phyloP scores from a whole-genome alignment of 2,797 vertebrate species.

The Cuniculus paca region DNA sequence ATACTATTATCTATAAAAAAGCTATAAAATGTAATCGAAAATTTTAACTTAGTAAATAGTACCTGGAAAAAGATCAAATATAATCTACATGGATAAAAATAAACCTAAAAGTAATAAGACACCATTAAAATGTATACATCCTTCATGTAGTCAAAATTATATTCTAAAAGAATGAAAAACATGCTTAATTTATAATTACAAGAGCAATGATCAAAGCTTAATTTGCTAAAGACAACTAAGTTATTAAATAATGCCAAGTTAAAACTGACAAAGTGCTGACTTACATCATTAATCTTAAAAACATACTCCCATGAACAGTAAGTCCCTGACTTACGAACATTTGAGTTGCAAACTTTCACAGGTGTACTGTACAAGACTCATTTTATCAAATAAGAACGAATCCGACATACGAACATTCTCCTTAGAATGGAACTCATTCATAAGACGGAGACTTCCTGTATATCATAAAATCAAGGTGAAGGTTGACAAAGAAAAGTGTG shows the following conservation, averaged over 20 bases:
- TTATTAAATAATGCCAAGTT: slow-evolving; percentile 1
- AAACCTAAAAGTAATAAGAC: slow-evolving; percentile 50
- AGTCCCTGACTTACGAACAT: neutral
- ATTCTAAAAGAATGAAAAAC: neutral
- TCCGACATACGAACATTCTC: neutral
- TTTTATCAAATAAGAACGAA: neutral
- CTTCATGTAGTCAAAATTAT: neutral
- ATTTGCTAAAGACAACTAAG: slow-evolving; percentile 47
- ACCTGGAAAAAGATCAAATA: slow-evolving; percentile 37
- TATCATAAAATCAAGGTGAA: slow-evolving; percentile 51
- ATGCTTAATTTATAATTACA: slow-evolving; percentile 40
- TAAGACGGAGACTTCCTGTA: neutral
- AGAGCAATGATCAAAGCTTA: slow-evolving; percentile 20
- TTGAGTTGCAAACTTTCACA: neutral
- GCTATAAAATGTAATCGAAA: slow-evolving; percentile 5
- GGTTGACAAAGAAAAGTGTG: slow-evolving; percentile 21
- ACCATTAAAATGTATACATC: neutral
- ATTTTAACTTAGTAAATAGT: slow-evolving; percentile 19
- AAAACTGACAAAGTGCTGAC: neutral
- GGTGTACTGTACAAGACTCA: neutral
- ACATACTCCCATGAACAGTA: neutral
- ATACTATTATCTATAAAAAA: neutral
- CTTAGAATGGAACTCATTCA: neutral
- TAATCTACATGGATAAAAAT: neutral
- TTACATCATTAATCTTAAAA: slow-evolving; percentile 11